Evolutionary conservation across 2,113 vertebrate genomes (phyloP).

Genomic region (Elgaria multicarinata): DNA sequence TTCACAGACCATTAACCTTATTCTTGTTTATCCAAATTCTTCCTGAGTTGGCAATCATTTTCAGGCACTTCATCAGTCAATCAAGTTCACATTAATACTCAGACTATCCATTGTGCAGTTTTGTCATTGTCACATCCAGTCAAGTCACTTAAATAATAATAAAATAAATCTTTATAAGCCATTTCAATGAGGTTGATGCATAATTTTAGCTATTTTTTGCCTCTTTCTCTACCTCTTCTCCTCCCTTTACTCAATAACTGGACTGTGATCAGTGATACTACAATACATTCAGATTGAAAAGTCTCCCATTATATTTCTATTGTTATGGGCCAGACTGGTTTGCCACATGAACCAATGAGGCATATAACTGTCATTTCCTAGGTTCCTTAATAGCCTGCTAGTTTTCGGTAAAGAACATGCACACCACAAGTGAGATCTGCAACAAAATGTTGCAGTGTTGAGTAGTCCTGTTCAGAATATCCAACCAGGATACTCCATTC

Average conservation of each 20-base stretch:
- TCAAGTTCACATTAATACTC: slow-evolving; percentile 44
- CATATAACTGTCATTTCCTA: not conserved
- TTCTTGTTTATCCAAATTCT: slow-evolving; percentile 51
- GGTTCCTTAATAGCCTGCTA: not conserved
- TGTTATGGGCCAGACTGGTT: not conserved
- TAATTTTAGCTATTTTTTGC: not conserved
- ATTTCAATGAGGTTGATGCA: not conserved
- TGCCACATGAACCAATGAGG: not conserved
- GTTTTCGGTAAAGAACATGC: not conserved
- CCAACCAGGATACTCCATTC: too few species aligned
- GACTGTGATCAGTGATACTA: not conserved
- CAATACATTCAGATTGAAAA: not conserved
- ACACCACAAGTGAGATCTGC: not conserved
- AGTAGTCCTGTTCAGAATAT: too few species aligned
- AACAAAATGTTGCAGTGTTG: too few species aligned
- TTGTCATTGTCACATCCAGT: slow-evolving; percentile 38
- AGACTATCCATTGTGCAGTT: slow-evolving; percentile 20
- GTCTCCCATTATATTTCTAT: not conserved
- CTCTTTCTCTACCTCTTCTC: not conserved
- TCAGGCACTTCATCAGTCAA: slow-evolving; percentile 19
- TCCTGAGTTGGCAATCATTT: slow-evolving; percentile 27
- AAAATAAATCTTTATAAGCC: not conserved
- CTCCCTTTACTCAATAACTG: not conserved
- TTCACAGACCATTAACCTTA: slow-evolving; percentile 56
- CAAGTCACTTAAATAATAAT: not conserved